Evolutionary conservation across 2,888 invertebrate species (phyloP).

Genomic region (Leptothorax acervorum): DNA sequence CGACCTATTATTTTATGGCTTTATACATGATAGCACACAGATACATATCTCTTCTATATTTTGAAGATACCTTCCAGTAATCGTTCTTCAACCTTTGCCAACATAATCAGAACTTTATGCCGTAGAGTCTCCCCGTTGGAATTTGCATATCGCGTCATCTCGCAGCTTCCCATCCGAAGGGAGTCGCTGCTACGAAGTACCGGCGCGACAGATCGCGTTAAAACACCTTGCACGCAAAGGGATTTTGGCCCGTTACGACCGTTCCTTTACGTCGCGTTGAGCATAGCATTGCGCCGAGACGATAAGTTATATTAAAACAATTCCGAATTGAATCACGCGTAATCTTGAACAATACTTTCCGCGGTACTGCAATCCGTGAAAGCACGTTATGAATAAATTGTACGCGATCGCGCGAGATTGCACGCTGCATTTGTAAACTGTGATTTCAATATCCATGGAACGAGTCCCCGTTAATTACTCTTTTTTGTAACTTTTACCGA

Average conservation of each 20-base stretch:
- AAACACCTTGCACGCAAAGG: constrained; percentile 44
- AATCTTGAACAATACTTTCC: constrained; percentile 16
- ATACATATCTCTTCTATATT: constrained; percentile 24
- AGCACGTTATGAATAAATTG: background rate
- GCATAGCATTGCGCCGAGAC: background rate
- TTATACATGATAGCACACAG: background rate
- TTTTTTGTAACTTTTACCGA: background rate
- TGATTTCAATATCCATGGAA: constrained; percentile 9
- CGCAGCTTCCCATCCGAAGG: constrained; percentile 44
- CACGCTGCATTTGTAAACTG: background rate
- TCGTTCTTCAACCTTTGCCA: constrained; percentile 60
- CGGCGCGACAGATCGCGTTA: constrained; percentile 49
- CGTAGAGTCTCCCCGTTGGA: constrained; percentile 37
- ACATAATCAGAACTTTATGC: constrained; percentile 66
- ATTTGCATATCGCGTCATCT: constrained; percentile 75
- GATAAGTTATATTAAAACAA: constrained; percentile 11
- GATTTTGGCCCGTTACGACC: constrained; percentile 38
- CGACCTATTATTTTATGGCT: background rate
- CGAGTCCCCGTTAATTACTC: background rate
- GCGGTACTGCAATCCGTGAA: background rate
- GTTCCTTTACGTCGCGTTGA: constrained; percentile 7
- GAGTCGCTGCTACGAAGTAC: constrained; percentile 39
- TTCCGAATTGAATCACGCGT: constrained; percentile 9
- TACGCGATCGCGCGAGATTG: background rate
- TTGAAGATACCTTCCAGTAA: constrained; percentile 62